Evolutionary conservation across 2,888 invertebrate species (phyloP), one percentile per base, ranked within the genome.

Genomic region (Muscina levida): DNA sequence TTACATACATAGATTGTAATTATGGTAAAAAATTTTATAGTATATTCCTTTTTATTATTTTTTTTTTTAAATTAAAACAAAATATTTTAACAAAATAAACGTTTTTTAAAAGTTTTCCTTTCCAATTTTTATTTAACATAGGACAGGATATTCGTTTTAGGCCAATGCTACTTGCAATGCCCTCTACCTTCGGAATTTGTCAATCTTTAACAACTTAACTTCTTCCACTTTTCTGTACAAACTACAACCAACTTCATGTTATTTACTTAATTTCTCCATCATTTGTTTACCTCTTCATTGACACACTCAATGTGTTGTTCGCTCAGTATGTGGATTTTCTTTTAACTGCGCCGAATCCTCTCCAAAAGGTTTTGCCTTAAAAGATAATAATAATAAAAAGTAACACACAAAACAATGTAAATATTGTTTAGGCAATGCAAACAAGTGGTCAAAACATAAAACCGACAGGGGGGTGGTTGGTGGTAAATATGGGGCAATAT

Each of bases 361-460:
- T 24, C 10, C 11, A 4, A 22, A 48, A 51, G 22, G 42, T 19
- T 56, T 56, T 31, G 31, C 3, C 3, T 31, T 8, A 31, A 31
- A 31, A 31, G 3, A 31, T 8, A 31, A 39, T 1, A 56, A 46
- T n/a, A 26, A 11, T 22, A 44, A 24, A 62, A 56, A 46, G 22
- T 26, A 48, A 46, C 15, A 56, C n/a, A 44, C 24, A 71, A 4
- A 48, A 11, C 24, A 51, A 39, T 46, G 31, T 31, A 59, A 37
- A 37, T 59, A 39, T 17, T n/a, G n/a, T n/a, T n/a, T 46, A 17
- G 17, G 19, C 37, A 66, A 68, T 65, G 79, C 82, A 75, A 80
- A 82, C 82, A 82, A 80, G 82, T 82, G 82, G 76, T 70, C 59
- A 75, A 51, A 77, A 75, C 71, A 39, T 77, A 72, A 74, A 31